Percentiles rank a stretch among this genome's conserved stretches.
These are phyloP conservation scores for Cataglyphis rosenhaueri DNA, from an alignment of 2,888 invertebrate species.

Conservation along the genomic window DNA sequence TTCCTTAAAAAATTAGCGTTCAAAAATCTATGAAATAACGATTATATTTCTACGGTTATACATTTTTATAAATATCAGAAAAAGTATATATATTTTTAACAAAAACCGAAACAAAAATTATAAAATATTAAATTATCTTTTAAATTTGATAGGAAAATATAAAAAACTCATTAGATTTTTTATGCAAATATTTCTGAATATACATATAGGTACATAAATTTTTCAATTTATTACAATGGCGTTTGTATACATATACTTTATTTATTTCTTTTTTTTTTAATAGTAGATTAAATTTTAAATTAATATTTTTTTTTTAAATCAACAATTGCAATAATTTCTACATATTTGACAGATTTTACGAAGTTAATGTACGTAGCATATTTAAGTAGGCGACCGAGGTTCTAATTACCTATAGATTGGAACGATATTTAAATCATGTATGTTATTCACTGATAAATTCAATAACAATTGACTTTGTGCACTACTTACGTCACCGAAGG, in stretches of 20 bases:
- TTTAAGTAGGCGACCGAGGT: conserved; percentile 70
- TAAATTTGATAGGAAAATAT: background rate
- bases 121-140: too few relatives aligned
- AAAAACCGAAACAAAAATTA: too few relatives aligned
- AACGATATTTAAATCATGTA: background rate
- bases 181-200: background rate
- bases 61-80: too few relatives aligned
- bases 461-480: background rate
- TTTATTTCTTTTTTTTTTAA: background rate
- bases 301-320: background rate
- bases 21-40: too few relatives aligned
- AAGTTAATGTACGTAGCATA: conserved; percentile 67
- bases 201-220: background rate
- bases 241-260: background rate
- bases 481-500: conserved; percentile 72
- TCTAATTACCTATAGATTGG: conserved; percentile 65
- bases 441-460: background rate
- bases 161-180: background rate
- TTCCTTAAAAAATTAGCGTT: too few relatives aligned
- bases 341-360: conserved; percentile 7
- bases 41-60: too few relatives aligned
- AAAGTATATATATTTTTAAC: too few relatives aligned
- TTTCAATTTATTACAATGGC: background rate
- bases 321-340: background rate
- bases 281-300: background rate